These are phyloP conservation scores for Perizoma affinitatum DNA, from an alignment of 2,888 invertebrate species.

Conservation along the genomic window DNA sequence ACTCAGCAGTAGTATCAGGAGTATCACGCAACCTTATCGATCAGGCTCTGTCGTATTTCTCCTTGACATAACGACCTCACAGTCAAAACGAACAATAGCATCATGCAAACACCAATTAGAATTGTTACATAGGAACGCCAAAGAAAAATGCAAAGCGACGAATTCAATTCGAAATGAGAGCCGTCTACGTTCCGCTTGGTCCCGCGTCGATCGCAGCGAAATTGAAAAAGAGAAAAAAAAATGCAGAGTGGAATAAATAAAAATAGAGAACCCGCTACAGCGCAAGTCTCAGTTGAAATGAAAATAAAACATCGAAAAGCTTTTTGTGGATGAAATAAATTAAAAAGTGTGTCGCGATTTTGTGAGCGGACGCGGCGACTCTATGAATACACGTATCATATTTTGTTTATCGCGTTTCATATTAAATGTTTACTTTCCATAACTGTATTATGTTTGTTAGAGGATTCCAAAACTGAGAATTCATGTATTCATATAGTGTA, in stretches of 20 bases:
- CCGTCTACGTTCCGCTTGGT: constrained; percentile 77
- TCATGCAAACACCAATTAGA: constrained; percentile 81
- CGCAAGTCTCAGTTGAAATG: constrained; percentile 84
- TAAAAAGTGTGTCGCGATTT: constrained; percentile 82
- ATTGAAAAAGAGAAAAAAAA: constrained; percentile 77
- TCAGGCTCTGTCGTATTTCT: constrained; percentile 53
- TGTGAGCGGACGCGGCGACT: constrained; percentile 55
- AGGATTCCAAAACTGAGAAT: too few relatives aligned
- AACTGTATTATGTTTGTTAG: constrained; percentile 4
- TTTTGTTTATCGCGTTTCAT: constrained; percentile 45
- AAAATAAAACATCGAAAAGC: constrained; percentile 80
- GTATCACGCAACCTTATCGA: constrained; percentile 72
- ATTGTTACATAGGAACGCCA: constrained; percentile 65
- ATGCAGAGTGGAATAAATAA: constrained; percentile 76
- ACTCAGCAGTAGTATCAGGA: constrained; percentile 64
- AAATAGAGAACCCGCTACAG: constrained; percentile 83
- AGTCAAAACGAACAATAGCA: constrained; percentile 67
- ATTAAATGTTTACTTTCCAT: constrained; percentile 33
- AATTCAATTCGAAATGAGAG: constrained; percentile 82
- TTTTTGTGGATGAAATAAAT: constrained; percentile 83
- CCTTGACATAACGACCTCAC: constrained; percentile 57
- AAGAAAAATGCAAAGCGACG: constrained; percentile 75
- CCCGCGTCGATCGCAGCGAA: constrained; percentile 78
- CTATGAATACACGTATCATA: constrained; percentile 54
- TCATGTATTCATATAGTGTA: too few relatives aligned